These are phyloP conservation scores for Selenia dentaria DNA, from an alignment of 2,888 invertebrate species.

Conservation along the genomic window DNA sequence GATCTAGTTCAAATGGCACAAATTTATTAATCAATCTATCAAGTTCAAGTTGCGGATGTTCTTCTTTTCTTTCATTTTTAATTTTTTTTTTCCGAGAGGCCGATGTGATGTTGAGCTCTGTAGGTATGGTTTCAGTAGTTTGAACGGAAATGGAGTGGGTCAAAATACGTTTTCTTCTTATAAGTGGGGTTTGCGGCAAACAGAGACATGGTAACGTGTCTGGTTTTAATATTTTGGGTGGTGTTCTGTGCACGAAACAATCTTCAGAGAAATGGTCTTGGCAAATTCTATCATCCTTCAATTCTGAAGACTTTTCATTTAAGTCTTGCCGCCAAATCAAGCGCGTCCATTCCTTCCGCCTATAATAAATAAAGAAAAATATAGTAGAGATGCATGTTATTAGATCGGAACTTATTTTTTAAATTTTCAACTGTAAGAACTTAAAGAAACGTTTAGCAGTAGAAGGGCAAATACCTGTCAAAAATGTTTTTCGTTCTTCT, in stretches of 20 bases:
- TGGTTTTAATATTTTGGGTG: background rate
- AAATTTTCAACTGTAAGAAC: no score
- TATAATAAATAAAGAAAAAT: slow-evolving; percentile 2
- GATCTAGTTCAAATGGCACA: background rate
- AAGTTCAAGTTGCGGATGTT: background rate
- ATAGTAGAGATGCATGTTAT: no score
- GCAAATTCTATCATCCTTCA: slow-evolving; percentile 2
- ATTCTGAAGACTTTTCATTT: background rate
- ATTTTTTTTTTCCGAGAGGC: slow-evolving; percentile 2
- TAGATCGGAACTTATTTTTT: no score
- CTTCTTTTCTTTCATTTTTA: background rate
- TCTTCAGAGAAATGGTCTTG: slow-evolving; percentile 11
- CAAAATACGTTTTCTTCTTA: background rate
- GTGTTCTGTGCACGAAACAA: background rate
- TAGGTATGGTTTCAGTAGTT: background rate
- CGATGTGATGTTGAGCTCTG: background rate
- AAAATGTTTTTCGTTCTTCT: no score
- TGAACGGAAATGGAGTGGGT: background rate
- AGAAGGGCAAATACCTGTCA: no score
- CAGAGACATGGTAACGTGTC: background rate
- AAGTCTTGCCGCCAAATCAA: slow-evolving; percentile 9
- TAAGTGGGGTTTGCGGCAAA: background rate
- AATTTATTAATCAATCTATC: background rate
- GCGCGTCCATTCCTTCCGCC: slow-evolving; percentile 1
- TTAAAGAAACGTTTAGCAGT: no score